These are phyloP conservation scores for Ischnura elegans DNA, from an alignment of 2,888 invertebrate species.

Conservation along the genomic window DNA sequence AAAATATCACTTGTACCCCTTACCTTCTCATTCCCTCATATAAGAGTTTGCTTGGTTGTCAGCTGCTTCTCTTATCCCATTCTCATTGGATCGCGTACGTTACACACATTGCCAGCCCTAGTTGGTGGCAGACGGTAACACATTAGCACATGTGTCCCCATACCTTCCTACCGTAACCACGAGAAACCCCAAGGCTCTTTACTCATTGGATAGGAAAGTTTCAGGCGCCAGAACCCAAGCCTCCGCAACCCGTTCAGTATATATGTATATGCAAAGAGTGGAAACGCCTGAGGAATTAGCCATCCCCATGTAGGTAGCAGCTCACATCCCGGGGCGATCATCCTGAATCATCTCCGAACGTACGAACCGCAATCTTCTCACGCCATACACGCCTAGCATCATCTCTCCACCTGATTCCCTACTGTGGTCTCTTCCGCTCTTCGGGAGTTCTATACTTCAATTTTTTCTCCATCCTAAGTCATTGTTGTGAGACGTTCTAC, in stretches of 20 bases:
- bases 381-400: background rate
- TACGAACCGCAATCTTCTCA: background rate
- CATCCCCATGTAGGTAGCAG: background rate
- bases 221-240: background rate
- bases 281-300: background rate
- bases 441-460: no score
- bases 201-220: background rate
- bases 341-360: slow-evolving; percentile 2
- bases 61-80: no score
- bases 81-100: no score
- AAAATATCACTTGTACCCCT: no score
- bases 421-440: no score
- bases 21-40: no score
- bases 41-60: no score
- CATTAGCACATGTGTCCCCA: no score
- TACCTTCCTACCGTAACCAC: background rate
- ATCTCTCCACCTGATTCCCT: background rate
- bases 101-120: no score
- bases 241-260: background rate
- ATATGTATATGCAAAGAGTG: background rate
- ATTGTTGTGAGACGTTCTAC: no score
- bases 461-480: no score
- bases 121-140: no score
- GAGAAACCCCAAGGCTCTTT: background rate
- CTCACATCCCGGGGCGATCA: background rate